These are phyloP conservation scores for Bombus consobrinus DNA, from an alignment of 1,140 invertebrate species.

Conservation along the genomic window DNA sequence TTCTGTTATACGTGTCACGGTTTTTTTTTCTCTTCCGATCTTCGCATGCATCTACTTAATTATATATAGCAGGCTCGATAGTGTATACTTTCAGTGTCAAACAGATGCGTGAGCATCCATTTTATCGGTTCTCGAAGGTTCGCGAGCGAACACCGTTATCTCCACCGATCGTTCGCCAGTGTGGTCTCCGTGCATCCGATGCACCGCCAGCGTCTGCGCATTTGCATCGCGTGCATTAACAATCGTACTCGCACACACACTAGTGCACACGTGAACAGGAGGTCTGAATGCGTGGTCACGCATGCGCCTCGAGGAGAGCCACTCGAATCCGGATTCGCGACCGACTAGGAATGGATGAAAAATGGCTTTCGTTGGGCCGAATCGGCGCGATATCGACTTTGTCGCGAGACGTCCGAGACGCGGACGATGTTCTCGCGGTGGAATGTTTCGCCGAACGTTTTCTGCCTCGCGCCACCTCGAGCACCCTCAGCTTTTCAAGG, in stretches of 20 bases:
- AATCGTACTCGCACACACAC: slow-evolving; percentile 30
- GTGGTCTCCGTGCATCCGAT: slow-evolving; percentile 30
- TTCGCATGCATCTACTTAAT: too few relatives aligned
- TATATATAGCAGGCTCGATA: too few relatives aligned
- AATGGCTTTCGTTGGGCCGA: slow-evolving; percentile 58
- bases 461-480: background rate
- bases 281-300: slow-evolving; percentile 46
- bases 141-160: slow-evolving; percentile 25
- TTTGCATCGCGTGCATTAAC: slow-evolving; percentile 19
- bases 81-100: background rate
- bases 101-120: background rate
- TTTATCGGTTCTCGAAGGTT: background rate
- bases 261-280: slow-evolving; percentile 6
- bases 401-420: background rate
- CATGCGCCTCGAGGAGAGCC: slow-evolving; percentile 51
- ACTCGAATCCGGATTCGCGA: slow-evolving; percentile 60
- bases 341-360: slow-evolving; percentile 56
- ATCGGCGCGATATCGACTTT: slow-evolving; percentile 31
- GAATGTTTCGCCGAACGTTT: slow-evolving; percentile 5
- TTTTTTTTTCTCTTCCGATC: too few relatives aligned
- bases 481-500: background rate
- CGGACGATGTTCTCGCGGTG: background rate
- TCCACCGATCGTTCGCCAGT: slow-evolving; percentile 16
- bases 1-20: too few relatives aligned
- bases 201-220: slow-evolving; percentile 32